Percentiles rank a stretch among this genome's conserved stretches.
phyloP scores from a whole-genome alignment of 2,113 vertebrate species.

The Ophthalmotilapia sp. region DNA sequence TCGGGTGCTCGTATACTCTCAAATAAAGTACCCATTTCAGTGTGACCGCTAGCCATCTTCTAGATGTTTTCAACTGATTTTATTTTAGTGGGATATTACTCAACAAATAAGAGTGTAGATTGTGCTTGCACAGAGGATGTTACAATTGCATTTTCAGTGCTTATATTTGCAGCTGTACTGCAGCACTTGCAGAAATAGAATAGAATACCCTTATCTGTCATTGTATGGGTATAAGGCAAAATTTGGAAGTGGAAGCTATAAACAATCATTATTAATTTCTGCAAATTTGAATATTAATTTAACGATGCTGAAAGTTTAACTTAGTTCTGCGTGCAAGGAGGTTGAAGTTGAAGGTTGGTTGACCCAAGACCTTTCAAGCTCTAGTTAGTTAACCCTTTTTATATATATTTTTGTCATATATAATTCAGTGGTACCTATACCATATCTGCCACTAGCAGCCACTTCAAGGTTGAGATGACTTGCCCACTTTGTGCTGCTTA shows the following conservation, averaged over 20 bases:
- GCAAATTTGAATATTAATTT: neutral
- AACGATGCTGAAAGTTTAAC: neutral
- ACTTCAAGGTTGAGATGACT: neutral
- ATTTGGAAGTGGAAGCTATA: neutral
- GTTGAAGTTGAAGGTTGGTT: neutral
- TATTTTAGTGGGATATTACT: neutral
- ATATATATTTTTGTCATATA: neutral
- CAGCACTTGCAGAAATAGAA: neutral
- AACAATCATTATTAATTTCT: accelerated
- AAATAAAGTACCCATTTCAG: neutral
- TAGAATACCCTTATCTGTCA: accelerated
- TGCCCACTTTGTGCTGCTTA: neutral
- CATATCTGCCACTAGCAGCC: neutral
- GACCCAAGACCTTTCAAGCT: neutral
- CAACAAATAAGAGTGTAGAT: neutral
- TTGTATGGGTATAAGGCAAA: accelerated
- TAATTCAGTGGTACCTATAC: neutral
- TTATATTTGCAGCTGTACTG: neutral
- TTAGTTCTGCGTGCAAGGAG: no score
- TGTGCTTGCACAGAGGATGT: neutral
- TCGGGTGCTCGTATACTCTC: neutral
- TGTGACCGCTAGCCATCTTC: neutral
- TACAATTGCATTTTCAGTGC: neutral
- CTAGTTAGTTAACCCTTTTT: neutral
- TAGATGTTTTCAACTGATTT: neutral